phyloP scores from a whole-genome alignment of 1,140 invertebrate genomes.

The Laupala kohalensis region DNA sequence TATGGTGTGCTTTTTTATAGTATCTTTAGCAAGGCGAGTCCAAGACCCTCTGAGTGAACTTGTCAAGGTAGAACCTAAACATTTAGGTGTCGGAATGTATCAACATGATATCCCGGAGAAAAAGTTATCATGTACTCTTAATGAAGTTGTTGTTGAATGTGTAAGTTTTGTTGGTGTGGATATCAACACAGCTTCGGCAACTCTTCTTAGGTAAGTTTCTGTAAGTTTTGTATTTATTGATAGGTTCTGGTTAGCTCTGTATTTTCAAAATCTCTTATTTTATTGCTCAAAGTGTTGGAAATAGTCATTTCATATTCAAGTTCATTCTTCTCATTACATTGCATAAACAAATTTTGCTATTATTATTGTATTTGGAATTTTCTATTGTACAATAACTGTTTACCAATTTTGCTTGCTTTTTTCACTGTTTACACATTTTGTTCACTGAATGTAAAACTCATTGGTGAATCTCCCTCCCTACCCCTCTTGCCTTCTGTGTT shows the following conservation, averaged over 20 bases:
- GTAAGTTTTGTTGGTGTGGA: constrained; percentile 89
- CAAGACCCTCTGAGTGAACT: constrained; percentile 82
- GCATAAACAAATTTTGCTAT: too few species aligned
- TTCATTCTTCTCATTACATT: too few species aligned
- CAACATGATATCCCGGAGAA: constrained; percentile 78
- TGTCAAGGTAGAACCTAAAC: constrained; percentile 83
- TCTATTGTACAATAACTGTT: too few species aligned
- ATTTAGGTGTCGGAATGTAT: constrained; percentile 84
- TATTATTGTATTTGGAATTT: too few species aligned
- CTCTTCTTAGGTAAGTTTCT: constrained; percentile 32
- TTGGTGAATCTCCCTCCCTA: too few species aligned
- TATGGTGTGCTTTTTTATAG: constrained; percentile 21
- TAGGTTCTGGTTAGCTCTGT: background rate
- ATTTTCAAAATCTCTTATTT: too few species aligned
- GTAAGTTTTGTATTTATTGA: background rate
- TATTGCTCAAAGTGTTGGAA: too few species aligned
- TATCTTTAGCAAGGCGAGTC: constrained; percentile 74
- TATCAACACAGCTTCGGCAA: constrained; percentile 62
- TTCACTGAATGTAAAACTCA: too few species aligned
- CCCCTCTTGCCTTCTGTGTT: too few species aligned
- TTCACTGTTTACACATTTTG: too few species aligned
- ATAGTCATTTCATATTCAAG: background rate
- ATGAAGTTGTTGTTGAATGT: constrained; percentile 57
- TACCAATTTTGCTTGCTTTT: too few species aligned
- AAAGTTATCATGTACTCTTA: constrained; percentile 53